Base-by-base conservation (phyloP, 2,888 invertebrate species). In the Ennomos quercinarius region DNA sequence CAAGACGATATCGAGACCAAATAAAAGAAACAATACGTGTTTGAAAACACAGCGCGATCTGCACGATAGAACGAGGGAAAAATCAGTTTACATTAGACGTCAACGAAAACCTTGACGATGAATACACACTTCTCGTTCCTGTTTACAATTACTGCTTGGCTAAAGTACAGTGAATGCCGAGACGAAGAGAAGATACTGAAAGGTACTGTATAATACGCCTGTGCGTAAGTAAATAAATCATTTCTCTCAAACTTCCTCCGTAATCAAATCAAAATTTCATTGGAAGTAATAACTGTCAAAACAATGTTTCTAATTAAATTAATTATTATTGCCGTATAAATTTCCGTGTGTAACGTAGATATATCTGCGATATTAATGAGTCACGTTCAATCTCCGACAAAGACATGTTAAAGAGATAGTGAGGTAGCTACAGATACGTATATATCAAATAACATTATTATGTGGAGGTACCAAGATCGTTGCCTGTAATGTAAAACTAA, bases 121-220 rank as follows among this genome's bases (percentile, higher is more conserved):
- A 64, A 60, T 48, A 58, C 61, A 42, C 57, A 56, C 54, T 66
- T 64, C 13, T 44, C 69, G 68, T 64, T 77, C 59, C 66, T 75
- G 42, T 56, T 77, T 45, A 61, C 79, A 59, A 53, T 73, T 40
- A 53, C 60, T 49, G 65, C 59, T 54, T 73, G 70, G 66, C 62
- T 80, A 43, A 73, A 73, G 37, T 44, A 47, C 44, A 76, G 67
- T 55, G 60, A 70, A 50, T 83, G 87, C 66, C 79, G 89, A 64
- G 91, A 92, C 67, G 91, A 92, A 73, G 91, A 91, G 10, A 91
- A 87, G 79, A 91, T 91, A 64, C 77, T 87, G 72, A 91, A 89
- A 88, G 88, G 91, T 91, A 80, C 45, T 41, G 57, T 62, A 44
- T 54, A 53, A 48, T 51, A 47, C 50, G 48, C 43, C 55, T 45